Evolutionary conservation across 2,888 invertebrate species (phyloP), one percentile per base, ranked within the genome.

Genomic region (Drosophila nr. medialis): DNA sequence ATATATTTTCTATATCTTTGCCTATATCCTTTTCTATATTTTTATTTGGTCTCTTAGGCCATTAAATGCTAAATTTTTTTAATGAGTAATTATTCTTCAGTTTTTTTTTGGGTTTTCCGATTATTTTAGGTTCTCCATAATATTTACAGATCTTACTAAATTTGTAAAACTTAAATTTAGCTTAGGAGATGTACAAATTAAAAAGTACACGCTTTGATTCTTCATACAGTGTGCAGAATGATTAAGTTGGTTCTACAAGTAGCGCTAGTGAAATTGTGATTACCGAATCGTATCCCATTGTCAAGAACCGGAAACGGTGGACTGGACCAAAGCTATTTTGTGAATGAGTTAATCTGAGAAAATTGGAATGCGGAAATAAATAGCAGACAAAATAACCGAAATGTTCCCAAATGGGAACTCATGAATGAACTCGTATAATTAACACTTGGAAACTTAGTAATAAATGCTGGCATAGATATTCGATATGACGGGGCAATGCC

Each of bases 401-500:
- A 66, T 65, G 48, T 58, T 40, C 32, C 38, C 48, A 64, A 59
- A 55, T 51, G 56, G 49, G 48, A 61, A 64, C 64, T 75, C 45
- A 74, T 80, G 81, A 79, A 79, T 79, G 81, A 64, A 71, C 59
- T 49, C 62, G 80, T 53, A 50, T 38, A 80, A 71, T 80, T 80
- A 61, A 61, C 21, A 48, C 7, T 48, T 11, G 45, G 13, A 4
- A 49, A 18, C 63, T 48, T 53, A 61, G 88, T 78, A 83, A 79
- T 76, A 75, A 74, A 80, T 73, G 70, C 78, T 40, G 30, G n/a
- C 40, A n/a, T 27, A n/a, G 63, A 61, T 21, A 86, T 64, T 68
- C 66, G 77, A 88, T 88, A 75, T 66, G 54, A 53, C 30, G 30
- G 50, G 51, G 32, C 85, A 85, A 80, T 85, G 83, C 54, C 71